A percentile compares a stretch with the other conserved stretches of the same genome.
phyloP scores from a whole-genome alignment of 2,888 invertebrate species.

The Agonopterix arenella region DNA sequence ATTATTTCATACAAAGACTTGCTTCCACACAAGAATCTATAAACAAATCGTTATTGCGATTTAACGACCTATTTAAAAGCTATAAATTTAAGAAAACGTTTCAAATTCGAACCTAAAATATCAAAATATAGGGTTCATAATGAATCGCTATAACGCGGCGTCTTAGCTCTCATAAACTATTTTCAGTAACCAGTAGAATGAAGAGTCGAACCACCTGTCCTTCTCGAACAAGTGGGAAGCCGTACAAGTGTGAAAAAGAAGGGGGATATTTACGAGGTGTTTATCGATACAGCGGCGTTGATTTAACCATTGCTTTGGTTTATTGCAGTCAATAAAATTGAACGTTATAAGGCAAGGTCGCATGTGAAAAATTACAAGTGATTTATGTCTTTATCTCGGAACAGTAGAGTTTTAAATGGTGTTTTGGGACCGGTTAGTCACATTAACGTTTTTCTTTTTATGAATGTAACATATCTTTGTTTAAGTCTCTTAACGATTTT shows the following conservation, averaged over 20 bases:
- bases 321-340: conserved; percentile 76
- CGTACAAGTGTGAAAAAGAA: conserved; percentile 33
- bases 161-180: conserved; percentile 70
- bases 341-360: conserved; percentile 77
- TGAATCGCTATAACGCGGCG: conserved; percentile 20
- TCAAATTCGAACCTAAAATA: conserved; percentile 22
- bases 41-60: conserved; percentile 76
- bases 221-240: conserved; percentile 21
- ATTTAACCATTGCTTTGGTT: conserved; percentile 75
- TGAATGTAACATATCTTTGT: conserved; percentile 3
- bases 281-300: conserved; percentile 72
- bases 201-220: conserved; percentile 43
- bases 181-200: conserved; percentile 64
- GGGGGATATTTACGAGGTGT: conserved; percentile 65
- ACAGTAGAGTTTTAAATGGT: conserved; percentile 30
- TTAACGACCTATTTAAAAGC: conserved; percentile 74
- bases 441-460: conserved; percentile 13
- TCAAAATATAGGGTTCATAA: conserved; percentile 28
- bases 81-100: conserved; percentile 46
- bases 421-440: conserved; percentile 19
- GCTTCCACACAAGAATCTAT: conserved; percentile 42
- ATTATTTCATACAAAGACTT: conserved; percentile 51
- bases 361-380: conserved; percentile 60
- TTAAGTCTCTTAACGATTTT: no score
- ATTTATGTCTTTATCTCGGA: conserved; percentile 67